Percentiles rank a stretch among this genome's conserved stretches.
Evolutionary conservation across 2,797 vertebrate species (phyloP).

Genomic region (Galaxias olidus): DNA sequence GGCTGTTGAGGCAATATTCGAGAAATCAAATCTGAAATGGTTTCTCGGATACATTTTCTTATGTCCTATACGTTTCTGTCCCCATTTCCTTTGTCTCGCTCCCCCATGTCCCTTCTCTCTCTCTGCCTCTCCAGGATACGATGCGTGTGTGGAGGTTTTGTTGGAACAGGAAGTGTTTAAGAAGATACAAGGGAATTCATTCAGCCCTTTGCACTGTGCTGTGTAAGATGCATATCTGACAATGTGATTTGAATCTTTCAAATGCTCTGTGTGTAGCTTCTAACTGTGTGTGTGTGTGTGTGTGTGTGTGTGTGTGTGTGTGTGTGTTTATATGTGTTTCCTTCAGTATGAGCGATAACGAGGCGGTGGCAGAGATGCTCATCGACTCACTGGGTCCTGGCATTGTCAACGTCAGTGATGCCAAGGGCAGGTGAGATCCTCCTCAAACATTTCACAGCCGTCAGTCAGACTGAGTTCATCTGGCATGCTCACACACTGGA

Average conservation of each 20-base stretch:
- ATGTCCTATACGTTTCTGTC: neutral
- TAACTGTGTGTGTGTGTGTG: neutral
- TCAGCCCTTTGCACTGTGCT: conserved; percentile 95
- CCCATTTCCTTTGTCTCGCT: neutral
- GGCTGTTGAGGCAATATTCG: too few relatives aligned
- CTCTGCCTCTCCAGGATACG: conserved; percentile 79
- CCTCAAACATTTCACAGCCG: neutral
- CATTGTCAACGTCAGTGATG: conserved; percentile 87
- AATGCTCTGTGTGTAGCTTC: neutral
- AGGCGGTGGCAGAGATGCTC: conserved; percentile 93
- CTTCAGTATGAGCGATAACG: conserved; percentile 91
- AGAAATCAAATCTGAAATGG: too few relatives aligned
- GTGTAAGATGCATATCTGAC: conserved; percentile 81
- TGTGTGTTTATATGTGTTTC: conserved; percentile 22
- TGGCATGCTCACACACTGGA: neutral
- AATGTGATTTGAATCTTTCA: neutral
- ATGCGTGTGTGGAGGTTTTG: conserved; percentile 92
- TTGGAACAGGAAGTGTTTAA: conserved; percentile 89
- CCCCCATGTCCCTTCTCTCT: neutral
- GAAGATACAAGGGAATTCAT: conserved; percentile 90
- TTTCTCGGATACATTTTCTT: neutral
- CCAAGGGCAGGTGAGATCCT: conserved; percentile 88
- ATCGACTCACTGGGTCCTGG: conserved; percentile 85
- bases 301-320: neutral
- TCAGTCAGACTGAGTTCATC: neutral